A percentile compares a stretch with the other conserved stretches of the same genome.
Evolutionary conservation across 2,797 vertebrate genomes (phyloP).

Genomic region (Eospalax fontanierii): DNA sequence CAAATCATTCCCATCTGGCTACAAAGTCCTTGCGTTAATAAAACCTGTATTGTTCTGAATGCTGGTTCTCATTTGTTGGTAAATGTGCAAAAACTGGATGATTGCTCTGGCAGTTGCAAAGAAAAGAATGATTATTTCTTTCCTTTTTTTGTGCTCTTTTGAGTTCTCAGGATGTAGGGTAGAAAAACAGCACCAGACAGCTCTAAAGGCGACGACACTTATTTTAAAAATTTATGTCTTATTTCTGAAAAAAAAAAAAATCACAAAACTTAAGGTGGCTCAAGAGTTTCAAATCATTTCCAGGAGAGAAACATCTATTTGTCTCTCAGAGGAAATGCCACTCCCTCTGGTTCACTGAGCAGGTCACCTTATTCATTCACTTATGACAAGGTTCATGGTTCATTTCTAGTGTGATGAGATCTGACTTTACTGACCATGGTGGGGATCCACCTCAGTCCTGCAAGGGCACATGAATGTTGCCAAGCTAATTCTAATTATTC

Average conservation of each 20-base stretch:
- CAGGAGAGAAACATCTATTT: background rate
- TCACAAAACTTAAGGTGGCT: background rate
- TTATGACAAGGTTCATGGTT: background rate
- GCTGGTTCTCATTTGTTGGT: slow-evolving; percentile 63
- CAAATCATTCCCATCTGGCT: slow-evolving; percentile 5
- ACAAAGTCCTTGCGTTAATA: background rate
- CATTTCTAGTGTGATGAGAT: background rate
- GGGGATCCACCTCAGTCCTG: background rate
- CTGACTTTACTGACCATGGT: background rate
- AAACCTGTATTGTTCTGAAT: background rate
- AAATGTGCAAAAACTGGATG: slow-evolving; percentile 33
- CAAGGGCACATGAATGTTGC: background rate
- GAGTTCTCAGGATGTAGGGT: slow-evolving; percentile 43
- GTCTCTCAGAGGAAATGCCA: background rate
- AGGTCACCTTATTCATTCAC: background rate
- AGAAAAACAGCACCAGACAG: slow-evolving; percentile 65
- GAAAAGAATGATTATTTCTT: slow-evolving; percentile 60
- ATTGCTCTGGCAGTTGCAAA: slow-evolving; percentile 23
- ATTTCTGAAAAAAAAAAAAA: slow-evolving; percentile 41
- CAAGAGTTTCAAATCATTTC: slow-evolving; percentile 38
- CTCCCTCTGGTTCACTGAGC: background rate
- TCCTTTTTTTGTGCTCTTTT: slow-evolving; percentile 21
- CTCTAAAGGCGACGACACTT: slow-evolving; percentile 32
- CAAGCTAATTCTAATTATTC: background rate
- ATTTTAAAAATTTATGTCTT: slow-evolving; percentile 29